Conservation (phyloP, 2,888 invertebrate species). For the Xestia rhomboidea region DNA sequence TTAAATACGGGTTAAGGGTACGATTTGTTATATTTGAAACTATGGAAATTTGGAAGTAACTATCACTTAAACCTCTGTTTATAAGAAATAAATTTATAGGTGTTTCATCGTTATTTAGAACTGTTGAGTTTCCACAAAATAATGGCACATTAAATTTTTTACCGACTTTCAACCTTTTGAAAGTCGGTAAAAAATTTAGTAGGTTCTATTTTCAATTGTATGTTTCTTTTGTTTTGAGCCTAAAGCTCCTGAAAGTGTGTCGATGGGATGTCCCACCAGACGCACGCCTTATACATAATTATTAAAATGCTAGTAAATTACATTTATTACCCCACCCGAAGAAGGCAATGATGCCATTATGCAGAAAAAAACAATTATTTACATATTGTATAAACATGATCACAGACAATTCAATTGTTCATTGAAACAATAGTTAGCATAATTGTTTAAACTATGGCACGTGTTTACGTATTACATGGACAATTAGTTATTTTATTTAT, state of each 20-base stretch:
- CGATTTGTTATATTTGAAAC: too few relatives aligned
- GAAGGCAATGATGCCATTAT: slow-evolving; percentile 2
- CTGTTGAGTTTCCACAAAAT: too few relatives aligned
- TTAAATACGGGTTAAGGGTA: too few relatives aligned
- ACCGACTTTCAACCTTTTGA: too few relatives aligned
- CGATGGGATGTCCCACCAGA: background rate
- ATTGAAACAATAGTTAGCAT: slow-evolving; percentile 48
- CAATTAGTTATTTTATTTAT: slow-evolving; percentile 45
- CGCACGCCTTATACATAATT: background rate
- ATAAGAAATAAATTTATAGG: too few relatives aligned
- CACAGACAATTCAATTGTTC: slow-evolving; percentile 59
- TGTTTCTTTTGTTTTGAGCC: too few relatives aligned
- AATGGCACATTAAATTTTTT: too few relatives aligned
- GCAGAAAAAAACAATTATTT: slow-evolving; percentile 30
- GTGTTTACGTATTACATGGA: slow-evolving; percentile 42
- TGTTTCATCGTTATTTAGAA: too few relatives aligned
- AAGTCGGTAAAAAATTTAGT: too few relatives aligned
- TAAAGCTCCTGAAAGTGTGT: background rate
- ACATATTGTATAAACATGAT: slow-evolving; percentile 22
- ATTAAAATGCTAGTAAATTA: background rate
- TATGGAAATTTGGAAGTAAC: too few relatives aligned
- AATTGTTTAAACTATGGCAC: slow-evolving; percentile 51
- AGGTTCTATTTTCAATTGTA: too few relatives aligned
- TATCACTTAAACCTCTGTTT: too few relatives aligned
- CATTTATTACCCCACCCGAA: background rate